phyloP scores from a whole-genome alignment of 2,888 invertebrate genomes.

The Chrysolina oricalcia region DNA sequence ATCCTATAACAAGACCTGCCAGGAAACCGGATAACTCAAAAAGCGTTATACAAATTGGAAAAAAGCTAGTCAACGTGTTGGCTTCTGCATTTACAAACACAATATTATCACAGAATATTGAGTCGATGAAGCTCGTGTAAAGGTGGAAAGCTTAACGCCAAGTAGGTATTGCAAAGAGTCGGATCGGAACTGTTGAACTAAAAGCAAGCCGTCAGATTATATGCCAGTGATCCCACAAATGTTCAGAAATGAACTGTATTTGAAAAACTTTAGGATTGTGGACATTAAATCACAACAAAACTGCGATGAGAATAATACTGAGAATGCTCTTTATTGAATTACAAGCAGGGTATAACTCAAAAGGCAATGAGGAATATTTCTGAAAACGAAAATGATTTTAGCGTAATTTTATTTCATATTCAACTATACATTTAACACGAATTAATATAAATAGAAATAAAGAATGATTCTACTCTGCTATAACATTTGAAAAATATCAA shows the following conservation, averaged over 20 bases:
- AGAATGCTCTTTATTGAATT: too few species aligned
- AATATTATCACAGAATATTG: slow-evolving; percentile 63
- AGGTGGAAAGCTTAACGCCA: slow-evolving; percentile 63
- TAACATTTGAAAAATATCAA: too few species aligned
- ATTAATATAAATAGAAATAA: too few species aligned
- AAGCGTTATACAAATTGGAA: slow-evolving; percentile 15
- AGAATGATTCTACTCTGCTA: too few species aligned
- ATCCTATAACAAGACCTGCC: neutral
- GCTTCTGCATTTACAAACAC: slow-evolving; percentile 63
- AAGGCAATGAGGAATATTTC: too few species aligned
- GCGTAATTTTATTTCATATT: neutral
- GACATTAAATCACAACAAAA: too few species aligned
- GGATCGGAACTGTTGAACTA: slow-evolving; percentile 55
- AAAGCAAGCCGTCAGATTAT: slow-evolving; percentile 53
- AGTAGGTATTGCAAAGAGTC: slow-evolving; percentile 46
- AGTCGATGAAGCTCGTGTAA: slow-evolving; percentile 64
- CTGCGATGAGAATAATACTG: too few species aligned
- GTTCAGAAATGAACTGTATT: neutral
- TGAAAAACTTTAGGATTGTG: too few species aligned
- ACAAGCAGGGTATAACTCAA: too few species aligned
- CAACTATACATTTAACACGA: too few species aligned
- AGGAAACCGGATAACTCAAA: slow-evolving; percentile 16
- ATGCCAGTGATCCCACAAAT: slow-evolving; percentile 48
- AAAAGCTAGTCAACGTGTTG: slow-evolving; percentile 39
- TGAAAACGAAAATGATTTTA: too few species aligned